Evolutionary conservation across 1,140 invertebrate species (phyloP).

Genomic region (Trachymyrmex septentrionalis): DNA sequence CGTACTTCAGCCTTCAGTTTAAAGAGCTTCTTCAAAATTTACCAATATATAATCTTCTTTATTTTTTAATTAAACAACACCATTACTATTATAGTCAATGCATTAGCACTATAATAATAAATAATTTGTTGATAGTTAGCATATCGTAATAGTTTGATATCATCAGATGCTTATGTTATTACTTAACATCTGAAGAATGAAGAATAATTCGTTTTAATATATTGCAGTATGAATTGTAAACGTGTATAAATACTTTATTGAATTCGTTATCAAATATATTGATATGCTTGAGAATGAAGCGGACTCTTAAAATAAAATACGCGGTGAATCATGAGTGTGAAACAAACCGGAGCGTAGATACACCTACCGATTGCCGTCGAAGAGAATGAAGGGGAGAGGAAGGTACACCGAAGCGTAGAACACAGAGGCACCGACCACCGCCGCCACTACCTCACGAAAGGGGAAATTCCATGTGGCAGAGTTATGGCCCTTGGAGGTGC

Average conservation of each 20-base stretch:
- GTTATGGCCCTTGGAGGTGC: slow-evolving; percentile 73
- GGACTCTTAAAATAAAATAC: slow-evolving; percentile 59
- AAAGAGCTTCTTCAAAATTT: too few species aligned
- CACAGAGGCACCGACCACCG: slow-evolving; percentile 60
- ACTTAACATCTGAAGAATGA: neutral
- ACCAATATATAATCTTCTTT: too few species aligned
- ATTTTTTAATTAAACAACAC: too few species aligned
- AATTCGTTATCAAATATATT: slow-evolving; percentile 30
- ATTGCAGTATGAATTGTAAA: slow-evolving; percentile 15
- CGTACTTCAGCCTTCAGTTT: too few species aligned
- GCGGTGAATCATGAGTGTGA: slow-evolving; percentile 56
- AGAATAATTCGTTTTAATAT: neutral
- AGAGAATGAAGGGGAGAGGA: neutral
- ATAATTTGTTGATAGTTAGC: too few species aligned
- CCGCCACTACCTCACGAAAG: slow-evolving; percentile 61
- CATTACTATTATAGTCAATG: neutral
- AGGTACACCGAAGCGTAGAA: slow-evolving; percentile 44
- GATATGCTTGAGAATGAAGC: slow-evolving; percentile 30
- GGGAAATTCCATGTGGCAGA: slow-evolving; percentile 74
- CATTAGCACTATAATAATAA: too few species aligned
- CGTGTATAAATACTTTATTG: slow-evolving; percentile 29
- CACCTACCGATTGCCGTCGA: slow-evolving; percentile 46
- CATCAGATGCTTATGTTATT: neutral
- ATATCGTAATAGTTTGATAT: too few species aligned
- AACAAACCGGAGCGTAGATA: slow-evolving; percentile 49